phyloP scores from a whole-genome alignment of 2,113 vertebrate genomes.

The Hirundichthys speculiger region DNA sequence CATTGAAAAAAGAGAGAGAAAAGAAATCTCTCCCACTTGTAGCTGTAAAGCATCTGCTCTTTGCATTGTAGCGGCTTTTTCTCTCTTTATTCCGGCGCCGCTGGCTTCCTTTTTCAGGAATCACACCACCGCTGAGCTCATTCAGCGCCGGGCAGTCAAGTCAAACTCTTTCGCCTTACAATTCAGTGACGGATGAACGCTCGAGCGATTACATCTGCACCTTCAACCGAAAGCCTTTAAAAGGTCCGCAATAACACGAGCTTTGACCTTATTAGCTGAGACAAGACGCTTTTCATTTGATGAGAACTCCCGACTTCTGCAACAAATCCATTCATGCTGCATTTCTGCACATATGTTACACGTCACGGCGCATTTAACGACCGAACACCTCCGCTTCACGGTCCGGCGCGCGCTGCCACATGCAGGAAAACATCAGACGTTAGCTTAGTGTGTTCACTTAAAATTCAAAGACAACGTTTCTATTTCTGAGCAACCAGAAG shows the following conservation, averaged over 20 bases:
- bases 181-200: conserved; percentile 1
- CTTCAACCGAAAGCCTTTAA: not conserved
- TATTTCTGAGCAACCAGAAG: too few species aligned
- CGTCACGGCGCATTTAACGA: not conserved
- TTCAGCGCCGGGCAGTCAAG: not conserved
- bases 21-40: too few species aligned
- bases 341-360: not conserved
- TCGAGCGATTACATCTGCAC: not conserved
- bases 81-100: not conserved
- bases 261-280: conserved; percentile 4
- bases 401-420: not conserved
- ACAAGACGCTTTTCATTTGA: not conserved
- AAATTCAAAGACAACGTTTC: not conserved
- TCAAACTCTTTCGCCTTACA: not conserved
- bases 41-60: too few species aligned
- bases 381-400: conserved; percentile 1
- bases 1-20: conserved; percentile 16
- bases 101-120: not conserved
- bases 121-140: conserved; percentile 25
- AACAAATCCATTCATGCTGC: not conserved
- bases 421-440: not conserved
- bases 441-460: not conserved
- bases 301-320: not conserved
- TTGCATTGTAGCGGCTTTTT: not conserved
- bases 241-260: not conserved